Base-by-base conservation (phyloP, 2,113 vertebrate species). In the Corythoichthys intestinalis region DNA sequence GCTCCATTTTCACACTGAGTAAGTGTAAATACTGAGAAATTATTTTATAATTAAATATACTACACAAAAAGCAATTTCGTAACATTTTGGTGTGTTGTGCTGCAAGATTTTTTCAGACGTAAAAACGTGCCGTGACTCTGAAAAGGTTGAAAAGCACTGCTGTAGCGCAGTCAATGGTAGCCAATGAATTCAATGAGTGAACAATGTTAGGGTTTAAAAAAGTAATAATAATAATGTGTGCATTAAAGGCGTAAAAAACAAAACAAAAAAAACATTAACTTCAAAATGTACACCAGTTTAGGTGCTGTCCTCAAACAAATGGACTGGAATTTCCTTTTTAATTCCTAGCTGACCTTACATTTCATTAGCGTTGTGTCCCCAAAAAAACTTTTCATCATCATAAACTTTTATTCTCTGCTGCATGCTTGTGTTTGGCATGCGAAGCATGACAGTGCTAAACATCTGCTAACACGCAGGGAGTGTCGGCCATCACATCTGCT, bases 401-500 rank as follows among this genome's bases (percentile, higher is more conserved):
- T 44, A 4, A 5, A 63, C 12, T 47, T 28, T 63, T 11, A 13
- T 6, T 12, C 17, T 63, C 44, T 47, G 44, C 44, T 34, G 41
- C 6, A 34, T 63, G n/a, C n/a, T 28, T 34, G n/a, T 15, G 12
- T 34, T 63, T 14, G 10, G 28, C 44, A 13, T 34, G 12, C 60
- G 75, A 72, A 68, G 66, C 47, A 35, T n/a, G 8, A 69, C 70
- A 54, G 72, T 11, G 71, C 63, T 72, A 52, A 70, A 77, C 82
- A 85, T 85, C 84, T 80, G 79, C 75, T 74, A 54, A 73, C 81
- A 79, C 69, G 63, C 72, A 71, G 77, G 66, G 70, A 66, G 14
- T 14, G 60, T 83, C 78, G 80, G 75, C 77, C 75, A 70, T 41
- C 82, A 81, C 84, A 88, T 85, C 84, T 88, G 81, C 74, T 69